Evolutionary conservation across 2,113 vertebrate species (phyloP), one percentile per base, ranked within the genome.

Genomic region (Daphoenositta chrysoptera): DNA sequence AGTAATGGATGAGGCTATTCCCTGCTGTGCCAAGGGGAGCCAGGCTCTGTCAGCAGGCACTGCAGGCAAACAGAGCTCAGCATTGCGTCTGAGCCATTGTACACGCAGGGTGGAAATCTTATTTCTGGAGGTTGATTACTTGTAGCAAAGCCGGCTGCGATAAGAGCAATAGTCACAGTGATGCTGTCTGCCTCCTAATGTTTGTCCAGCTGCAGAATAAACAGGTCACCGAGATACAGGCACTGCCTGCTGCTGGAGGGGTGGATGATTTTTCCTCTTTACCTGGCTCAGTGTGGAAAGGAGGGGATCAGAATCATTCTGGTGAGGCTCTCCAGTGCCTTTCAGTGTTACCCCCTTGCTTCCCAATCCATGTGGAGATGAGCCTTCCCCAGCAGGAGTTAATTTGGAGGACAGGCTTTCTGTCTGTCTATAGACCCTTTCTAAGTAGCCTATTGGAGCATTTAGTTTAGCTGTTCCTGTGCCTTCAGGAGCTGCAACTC

Each of bases 181-280:
- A 66, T 96, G 90, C 80, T 42, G 89, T 87, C 90, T 88, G 50
- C 83, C 86, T 83, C 85, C 58, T 26, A 9, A 6, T 95, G 80
- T 95, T 93, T 95, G 90, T 7, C 79, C 79, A 89, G 86, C 95
- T 95, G 86, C 76, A 57, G 76, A 92, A 44, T 63, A 40, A 94
- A 39, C 64, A 64, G 94, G 76, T 93, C 89, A 78, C 81, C 84
- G 37, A n/a, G 95, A 63, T 75, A 66, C 33, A 64, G 61, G 8
- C 53, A 17, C 78, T 93, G 87, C 93, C 75, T 83, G 47, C 61
- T 88, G 71, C 58, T 23, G 18, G 28, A 57, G 33, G 15, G 10
- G 2, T 35, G 65, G 14, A 2, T 51, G 83, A 5, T 6, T 88
- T 92, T 77, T 63, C 58, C 76, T 86, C 39, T 77, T 53, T 4